Percentiles rank a stretch among this genome's conserved stretches.
Evolutionary conservation across 2,113 vertebrate species (phyloP).

Genomic region (Stigmatopora nigra): DNA sequence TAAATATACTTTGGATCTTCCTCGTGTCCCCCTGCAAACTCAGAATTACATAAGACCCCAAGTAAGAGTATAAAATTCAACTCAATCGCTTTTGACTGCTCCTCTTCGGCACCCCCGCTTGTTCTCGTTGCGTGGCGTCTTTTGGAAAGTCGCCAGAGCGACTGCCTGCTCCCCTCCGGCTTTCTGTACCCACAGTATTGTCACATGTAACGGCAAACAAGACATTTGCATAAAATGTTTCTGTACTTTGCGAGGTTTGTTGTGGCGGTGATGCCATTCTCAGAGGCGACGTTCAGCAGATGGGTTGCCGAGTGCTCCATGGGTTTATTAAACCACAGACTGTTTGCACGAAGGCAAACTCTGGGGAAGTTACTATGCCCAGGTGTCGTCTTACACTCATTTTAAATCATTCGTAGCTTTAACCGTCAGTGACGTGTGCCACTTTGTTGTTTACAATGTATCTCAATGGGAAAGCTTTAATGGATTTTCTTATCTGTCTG

Average conservation of each 20-base stretch:
- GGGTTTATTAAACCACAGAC: slow-evolving; percentile 51
- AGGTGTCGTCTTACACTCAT: slow-evolving; percentile 43
- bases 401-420: slow-evolving; percentile 53
- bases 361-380: slow-evolving; percentile 31
- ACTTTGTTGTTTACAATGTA: slow-evolving; percentile 48
- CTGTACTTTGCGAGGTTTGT: slow-evolving; percentile 52
- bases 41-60: slow-evolving; percentile 25
- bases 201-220: slow-evolving; percentile 61
- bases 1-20: slow-evolving; percentile 9
- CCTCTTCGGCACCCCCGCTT: slow-evolving; percentile 16
- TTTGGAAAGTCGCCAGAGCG: slow-evolving; percentile 47
- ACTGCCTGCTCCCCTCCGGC: slow-evolving; percentile 42
- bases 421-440: slow-evolving; percentile 39
- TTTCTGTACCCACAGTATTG: slow-evolving; percentile 51
- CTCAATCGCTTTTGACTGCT: slow-evolving; percentile 23
- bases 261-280: slow-evolving; percentile 43
- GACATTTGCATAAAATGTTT: slow-evolving; percentile 60
- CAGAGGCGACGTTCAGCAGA: slow-evolving; percentile 37
- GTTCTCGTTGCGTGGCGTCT: slow-evolving; percentile 27
- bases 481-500: slow-evolving; percentile 29
- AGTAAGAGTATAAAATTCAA: slow-evolving; percentile 28
- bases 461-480: slow-evolving; percentile 43
- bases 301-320: slow-evolving; percentile 32
- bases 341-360: slow-evolving; percentile 33
- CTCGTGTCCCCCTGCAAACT: slow-evolving; percentile 18